Evolutionary conservation across 2,797 vertebrate species (phyloP), one percentile per base, ranked within the genome.

Genomic region (Sitta carolinensis): DNA sequence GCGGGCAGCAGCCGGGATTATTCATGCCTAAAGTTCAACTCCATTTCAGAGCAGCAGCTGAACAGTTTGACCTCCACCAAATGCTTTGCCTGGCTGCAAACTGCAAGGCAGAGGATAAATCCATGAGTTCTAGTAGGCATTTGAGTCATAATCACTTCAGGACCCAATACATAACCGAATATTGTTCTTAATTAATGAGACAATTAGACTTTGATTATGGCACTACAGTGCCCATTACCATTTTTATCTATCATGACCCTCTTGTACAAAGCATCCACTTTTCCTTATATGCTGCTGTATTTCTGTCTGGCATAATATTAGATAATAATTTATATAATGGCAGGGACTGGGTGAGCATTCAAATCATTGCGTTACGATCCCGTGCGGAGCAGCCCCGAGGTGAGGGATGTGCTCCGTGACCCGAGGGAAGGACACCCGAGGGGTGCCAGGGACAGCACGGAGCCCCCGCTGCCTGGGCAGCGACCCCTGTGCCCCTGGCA

Each of bases 181-280:
- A 90, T 96, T 97, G 95, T 74, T 69, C 96, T 95, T 97, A 95
- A 97, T 97, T 96, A 95, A 90, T 94, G 93, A 96, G 89, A 95
- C 95, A 85, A 90, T 97, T 96, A 96, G 87, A 84, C 80, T 96
- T 96, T 96, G 95, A 97, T 97, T 97, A 94, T 83, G 93, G 88
- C 63, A 87, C 93, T 90, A 51, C 84, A 93, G 83, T 7, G 82
- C 51, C 90, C 73, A 70, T 80, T 86, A 90, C 77, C 82, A 89
- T 84, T 97, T 95, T 97, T 96, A 93, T 87, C 95, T 80, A 76
- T 97, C 89, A 81, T 51, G 74, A 84, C 90, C 94, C 92, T 92
- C 90, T 85, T 8, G 29, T 91, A 89, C 62, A 57, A 86, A 95
- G 74, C 86, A 52, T 62, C 72, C 73, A 21, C 36, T 1, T 63